A percentile compares a stretch with the other conserved stretches of the same genome.
Evolutionary conservation across 2,888 invertebrate genomes (phyloP).

Genomic region (Agrochola lychnidis): DNA sequence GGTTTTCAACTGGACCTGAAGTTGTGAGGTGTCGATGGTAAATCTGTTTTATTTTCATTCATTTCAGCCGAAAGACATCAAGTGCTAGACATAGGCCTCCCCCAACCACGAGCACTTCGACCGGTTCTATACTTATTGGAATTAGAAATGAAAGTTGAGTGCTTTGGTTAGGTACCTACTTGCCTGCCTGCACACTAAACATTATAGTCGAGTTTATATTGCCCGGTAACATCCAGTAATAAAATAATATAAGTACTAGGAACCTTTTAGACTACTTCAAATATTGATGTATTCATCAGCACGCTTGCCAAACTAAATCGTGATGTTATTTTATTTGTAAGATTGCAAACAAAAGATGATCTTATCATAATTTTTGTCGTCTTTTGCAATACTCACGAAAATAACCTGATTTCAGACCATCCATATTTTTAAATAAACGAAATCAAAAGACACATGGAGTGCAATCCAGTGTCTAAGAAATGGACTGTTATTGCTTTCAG

Average conservation of each 20-base stretch:
- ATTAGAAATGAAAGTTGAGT: neutral
- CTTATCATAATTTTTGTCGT: neutral
- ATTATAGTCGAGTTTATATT: neutral
- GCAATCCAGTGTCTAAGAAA: neutral
- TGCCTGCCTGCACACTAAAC: neutral
- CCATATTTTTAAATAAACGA: neutral
- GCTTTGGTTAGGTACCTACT: neutral
- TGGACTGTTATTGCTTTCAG: neutral
- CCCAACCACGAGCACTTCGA: too few relatives aligned
- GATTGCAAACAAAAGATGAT: neutral
- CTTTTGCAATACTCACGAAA: neutral
- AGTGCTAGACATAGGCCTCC: too few relatives aligned
- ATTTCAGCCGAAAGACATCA: too few relatives aligned
- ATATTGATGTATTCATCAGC: slow-evolving; percentile 37
- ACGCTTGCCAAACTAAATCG: slow-evolving; percentile 6
- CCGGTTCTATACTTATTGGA: neutral
- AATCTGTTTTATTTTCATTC: neutral
- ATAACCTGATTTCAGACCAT: too few relatives aligned
- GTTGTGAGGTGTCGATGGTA: neutral
- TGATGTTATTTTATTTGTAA: slow-evolving; percentile 23
- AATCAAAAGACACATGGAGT: neutral
- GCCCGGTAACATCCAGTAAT: neutral
- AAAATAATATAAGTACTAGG: neutral
- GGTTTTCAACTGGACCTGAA: neutral
- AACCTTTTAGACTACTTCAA: slow-evolving; percentile 13